Base-by-base conservation (phyloP, 2,888 invertebrate species). In the Yponomeuta cagnagella region DNA sequence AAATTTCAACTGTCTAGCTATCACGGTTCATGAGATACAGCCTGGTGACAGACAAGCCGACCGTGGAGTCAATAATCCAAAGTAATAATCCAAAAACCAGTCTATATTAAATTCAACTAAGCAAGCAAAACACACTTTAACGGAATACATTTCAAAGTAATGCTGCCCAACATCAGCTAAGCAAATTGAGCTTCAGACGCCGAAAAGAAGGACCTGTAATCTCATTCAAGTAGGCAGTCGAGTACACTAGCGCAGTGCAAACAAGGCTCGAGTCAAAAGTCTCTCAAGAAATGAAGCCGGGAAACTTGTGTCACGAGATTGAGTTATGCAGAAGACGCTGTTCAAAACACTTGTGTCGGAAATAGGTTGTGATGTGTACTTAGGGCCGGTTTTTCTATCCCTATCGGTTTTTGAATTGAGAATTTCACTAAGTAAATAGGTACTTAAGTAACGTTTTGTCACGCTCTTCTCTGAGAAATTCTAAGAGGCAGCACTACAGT, bases 191-290 rank as follows among this genome's bases (percentile, higher is more conserved):
- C 12, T 58, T 58, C 52, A 58, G 15, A 15, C 12, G 52, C 12
- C 52, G 52, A 15, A 58, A 58, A 68, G 31, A n/a, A 68, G 52
- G 52, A 31, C 31, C 10, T 52, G 68, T 68, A 68, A 68, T 68
- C 37, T 52, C 10, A 68, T 68, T 68, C 52, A 48, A 68, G 68
- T 68, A 30, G 10, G 48, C 68, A 68, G 48, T 68, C 52, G n/a
- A 68, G 68, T 52, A 30, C 10, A 68, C 68, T 68, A 23, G 68
- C 52, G 48, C 68, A 68, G 4, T 30, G 52, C 48, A 68, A 68
- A 68, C 68, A 68, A 6, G 68, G 30, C 68, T 68, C 31, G 68
- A 68, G 52, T 48, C 9, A 15, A 68, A 15, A 68, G 52, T 23
- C 48, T 31, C 68, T 68, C 37, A 37, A 67, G 68, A 52, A 48